Evolutionary conservation across 2,113 vertebrate species (phyloP), one percentile per base, ranked within the genome.

Genomic region (Hemicordylus capensis): DNA sequence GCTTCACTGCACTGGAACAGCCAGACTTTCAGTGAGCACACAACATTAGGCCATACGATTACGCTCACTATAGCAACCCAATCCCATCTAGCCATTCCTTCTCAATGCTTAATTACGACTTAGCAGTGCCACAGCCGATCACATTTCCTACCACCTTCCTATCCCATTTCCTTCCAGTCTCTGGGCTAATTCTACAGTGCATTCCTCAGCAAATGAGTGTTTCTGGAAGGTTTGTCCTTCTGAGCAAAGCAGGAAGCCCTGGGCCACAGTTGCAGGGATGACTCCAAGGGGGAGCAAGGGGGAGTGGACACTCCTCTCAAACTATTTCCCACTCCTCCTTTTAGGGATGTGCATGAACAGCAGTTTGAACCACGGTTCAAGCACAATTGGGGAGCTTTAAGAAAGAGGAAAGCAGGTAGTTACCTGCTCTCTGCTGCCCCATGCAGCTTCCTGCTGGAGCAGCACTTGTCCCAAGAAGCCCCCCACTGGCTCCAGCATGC

Each of bases 1-100:
- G 94, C 95, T 95, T 95, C 95, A 95, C 90, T 95, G 95, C 95
- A 94, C 91, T 94, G 93, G 92, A 93, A 92, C 89, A 93, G 89
- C 92, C 87, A 89, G 87, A 78, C 92, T 91, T 93, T 92, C 88
- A 94, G 81, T 82, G 42, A 88, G 82, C 63, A 86, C 90, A 83
- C 89, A n/a, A 83, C 89, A 87, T 85, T 90, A 91, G 77, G 81
- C 64, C 0, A 0, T 90, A 88, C 92, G 94, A 93, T 90, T 94
- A 90, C 70, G 81, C 80, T 93, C 94, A 91, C 93, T 93, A 93
- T 93, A 92, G 92, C 91, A 95, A 93, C 89, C 75, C 39, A 59
- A 19, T 85, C 63, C 75, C 69, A 42, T 82, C 37, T 67, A 76
- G 54, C 74, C n/a, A 6, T 58, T 80, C 5, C 2, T 72, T 89